Evolutionary conservation across 1,140 invertebrate genomes (phyloP), one percentile per base, ranked within the genome.

Genomic region (Tetranychus urticae): DNA sequence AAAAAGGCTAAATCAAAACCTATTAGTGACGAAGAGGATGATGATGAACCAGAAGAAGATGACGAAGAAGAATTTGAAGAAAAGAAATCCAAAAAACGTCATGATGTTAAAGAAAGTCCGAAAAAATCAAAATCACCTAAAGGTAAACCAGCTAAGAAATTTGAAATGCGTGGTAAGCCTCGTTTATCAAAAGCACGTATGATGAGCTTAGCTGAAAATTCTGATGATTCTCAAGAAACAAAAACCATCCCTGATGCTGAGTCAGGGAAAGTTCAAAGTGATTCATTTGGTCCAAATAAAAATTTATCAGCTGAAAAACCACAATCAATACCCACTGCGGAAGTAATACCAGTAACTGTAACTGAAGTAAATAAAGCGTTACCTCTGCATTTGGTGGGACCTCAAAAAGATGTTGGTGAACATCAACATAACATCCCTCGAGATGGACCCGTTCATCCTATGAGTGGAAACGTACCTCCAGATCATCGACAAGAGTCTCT

Each of bases 41-140:
- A 67, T 36, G 56, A 68, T 33, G 61, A 61, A 10, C 45, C 37
- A 42, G 62, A 62, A 39, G 64, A 67, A 46, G 63, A 67, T 31
- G 34, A 52, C 12, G 63, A 58, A 34, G 59, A 64, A 12, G 60
- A 59, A 37, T n/a, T 62, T 2, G 57, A 62, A 14, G 58, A 61
- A n/a, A 31, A 61, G 35, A 31, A 14, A 13, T 14, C 13, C 13
- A 47, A 47, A 2, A 47, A 47, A 3, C 2, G 46, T 0, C 46
- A 23, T 23, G 23, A 23, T 23, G 23, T 23, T 23, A n/a, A 47
- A 47, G 46, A 47, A 47, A 47, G 3, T 47, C 46, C 46, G 2
- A 12, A 47, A 47, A 47, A 60, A 14, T n/a, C 46, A 2, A 37
- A 61, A 5, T 13, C 14, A 35, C 34, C 13, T 34, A 46, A n/a